phyloP scores from a whole-genome alignment of 2,797 vertebrate species.

The Pelodytes ibericus region DNA sequence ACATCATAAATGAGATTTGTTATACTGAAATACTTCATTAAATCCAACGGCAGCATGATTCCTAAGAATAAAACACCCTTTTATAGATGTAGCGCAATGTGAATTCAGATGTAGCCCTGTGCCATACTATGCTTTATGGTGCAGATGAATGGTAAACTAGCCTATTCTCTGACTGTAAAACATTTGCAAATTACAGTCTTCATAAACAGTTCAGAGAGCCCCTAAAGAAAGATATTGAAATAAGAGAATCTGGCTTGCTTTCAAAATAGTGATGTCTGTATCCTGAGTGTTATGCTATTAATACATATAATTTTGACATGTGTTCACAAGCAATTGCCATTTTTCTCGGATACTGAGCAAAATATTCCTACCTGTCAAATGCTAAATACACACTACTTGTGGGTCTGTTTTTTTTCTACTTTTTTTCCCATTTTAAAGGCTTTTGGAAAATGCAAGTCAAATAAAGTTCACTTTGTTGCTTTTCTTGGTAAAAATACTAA shows the following conservation, averaged over 20 bases:
- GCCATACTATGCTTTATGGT: slow-evolving; percentile 40
- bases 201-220: slow-evolving; percentile 42
- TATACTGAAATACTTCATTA: slow-evolving; percentile 42
- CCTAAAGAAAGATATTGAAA: slow-evolving; percentile 39
- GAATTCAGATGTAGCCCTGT: slow-evolving; percentile 34
- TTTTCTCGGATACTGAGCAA: neutral
- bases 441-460: no score
- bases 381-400: no score
- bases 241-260: slow-evolving; percentile 7
- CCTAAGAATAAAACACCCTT: slow-evolving; percentile 47
- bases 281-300: neutral
- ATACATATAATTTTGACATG: slow-evolving; percentile 6
- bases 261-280: slow-evolving; percentile 16
- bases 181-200: slow-evolving; percentile 38
- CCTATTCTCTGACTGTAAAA: slow-evolving; percentile 33
- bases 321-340: neutral
- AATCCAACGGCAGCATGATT: slow-evolving; percentile 42
- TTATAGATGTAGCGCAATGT: slow-evolving; percentile 46
- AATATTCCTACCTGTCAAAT: neutral
- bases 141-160: slow-evolving; percentile 37
- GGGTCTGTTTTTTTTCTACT: no score
- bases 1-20: slow-evolving; percentile 31
- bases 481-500: no score
- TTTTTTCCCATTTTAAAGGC: no score
- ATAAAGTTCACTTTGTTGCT: no score